A percentile compares a stretch with the other conserved stretches of the same genome.
Evolutionary conservation across 2,888 invertebrate species (phyloP).

Genomic region (Caenorhabditis becei): DNA sequence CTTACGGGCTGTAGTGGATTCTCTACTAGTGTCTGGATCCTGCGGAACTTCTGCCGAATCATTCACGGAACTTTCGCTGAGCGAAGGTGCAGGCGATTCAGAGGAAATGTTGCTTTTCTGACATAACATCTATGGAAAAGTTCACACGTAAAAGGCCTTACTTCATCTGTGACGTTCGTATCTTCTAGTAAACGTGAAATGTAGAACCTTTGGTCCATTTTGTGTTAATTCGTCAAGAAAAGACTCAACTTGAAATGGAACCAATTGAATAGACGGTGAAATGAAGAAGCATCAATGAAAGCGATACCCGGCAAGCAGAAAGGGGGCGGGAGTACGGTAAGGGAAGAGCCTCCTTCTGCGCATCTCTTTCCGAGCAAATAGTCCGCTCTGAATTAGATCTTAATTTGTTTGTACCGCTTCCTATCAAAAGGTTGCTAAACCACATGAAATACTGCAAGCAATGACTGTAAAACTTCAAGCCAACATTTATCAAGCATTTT

Average conservation of each 20-base stretch:
- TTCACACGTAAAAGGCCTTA: too few relatives aligned
- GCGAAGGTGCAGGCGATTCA: constrained; percentile 36
- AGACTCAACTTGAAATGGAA: neutral
- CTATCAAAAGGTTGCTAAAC: neutral
- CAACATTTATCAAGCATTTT: too few relatives aligned
- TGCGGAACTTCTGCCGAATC: constrained; percentile 26
- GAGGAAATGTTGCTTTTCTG: constrained; percentile 21
- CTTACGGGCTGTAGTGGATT: neutral
- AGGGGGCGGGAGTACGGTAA: constrained; percentile 64
- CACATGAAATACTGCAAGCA: too few relatives aligned
- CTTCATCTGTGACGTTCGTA: neutral
- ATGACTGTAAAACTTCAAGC: too few relatives aligned
- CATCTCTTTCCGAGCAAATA: constrained; percentile 42
- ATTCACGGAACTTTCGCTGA: constrained; percentile 44
- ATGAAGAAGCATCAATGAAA: constrained; percentile 43
- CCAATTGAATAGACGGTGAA: constrained; percentile 24
- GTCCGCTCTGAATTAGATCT: constrained; percentile 33
- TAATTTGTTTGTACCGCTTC: constrained; percentile 34
- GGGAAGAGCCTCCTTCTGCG: constrained; percentile 1
- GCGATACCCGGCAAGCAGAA: constrained; percentile 44
- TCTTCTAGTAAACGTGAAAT: constrained; percentile 40
- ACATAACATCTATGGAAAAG: too few relatives aligned
- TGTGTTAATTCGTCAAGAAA: neutral
- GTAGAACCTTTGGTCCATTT: constrained; percentile 50
- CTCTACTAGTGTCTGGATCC: neutral